A percentile compares a stretch with the other conserved stretches of the same genome.
These are phyloP conservation scores for Nomada fucata DNA, from an alignment of 2,888 invertebrate genomes.

Conservation along the genomic window DNA sequence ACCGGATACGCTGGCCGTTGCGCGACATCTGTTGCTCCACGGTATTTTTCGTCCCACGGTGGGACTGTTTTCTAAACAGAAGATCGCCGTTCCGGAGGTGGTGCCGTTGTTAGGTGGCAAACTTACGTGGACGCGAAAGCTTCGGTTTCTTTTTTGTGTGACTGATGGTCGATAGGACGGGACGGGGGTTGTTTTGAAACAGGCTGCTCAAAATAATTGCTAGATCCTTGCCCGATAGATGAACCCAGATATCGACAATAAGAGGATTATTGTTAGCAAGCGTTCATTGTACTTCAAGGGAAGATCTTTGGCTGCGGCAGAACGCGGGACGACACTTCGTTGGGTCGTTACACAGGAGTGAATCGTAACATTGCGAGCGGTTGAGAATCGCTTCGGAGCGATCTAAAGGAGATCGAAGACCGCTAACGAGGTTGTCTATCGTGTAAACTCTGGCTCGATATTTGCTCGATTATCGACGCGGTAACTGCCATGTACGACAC, in stretches of 20 bases:
- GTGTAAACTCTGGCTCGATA: conserved; percentile 52
- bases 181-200: background rate
- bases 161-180: conserved; percentile 11
- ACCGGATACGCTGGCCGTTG: conserved; percentile 20
- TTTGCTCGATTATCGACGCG: conserved; percentile 52
- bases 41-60: conserved; percentile 36
- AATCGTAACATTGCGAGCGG: background rate
- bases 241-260: background rate
- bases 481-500: conserved; percentile 50
- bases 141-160: background rate
- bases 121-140: background rate
- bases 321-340: background rate
- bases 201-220: background rate
- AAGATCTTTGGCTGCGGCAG: no score
- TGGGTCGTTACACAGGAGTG: no score
- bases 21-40: conserved; percentile 63
- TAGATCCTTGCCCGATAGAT: background rate
- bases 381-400: conserved; percentile 45
- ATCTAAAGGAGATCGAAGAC: conserved; percentile 56
- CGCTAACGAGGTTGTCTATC: conserved; percentile 52
- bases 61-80: conserved; percentile 39
- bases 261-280: background rate
- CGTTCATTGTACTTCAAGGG: background rate
- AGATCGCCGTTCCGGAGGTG: background rate
- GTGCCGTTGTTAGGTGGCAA: conserved; percentile 2